These are phyloP conservation scores for Sussaba pulchella DNA, from an alignment of 2,888 invertebrate genomes.

Conservation along the genomic window DNA sequence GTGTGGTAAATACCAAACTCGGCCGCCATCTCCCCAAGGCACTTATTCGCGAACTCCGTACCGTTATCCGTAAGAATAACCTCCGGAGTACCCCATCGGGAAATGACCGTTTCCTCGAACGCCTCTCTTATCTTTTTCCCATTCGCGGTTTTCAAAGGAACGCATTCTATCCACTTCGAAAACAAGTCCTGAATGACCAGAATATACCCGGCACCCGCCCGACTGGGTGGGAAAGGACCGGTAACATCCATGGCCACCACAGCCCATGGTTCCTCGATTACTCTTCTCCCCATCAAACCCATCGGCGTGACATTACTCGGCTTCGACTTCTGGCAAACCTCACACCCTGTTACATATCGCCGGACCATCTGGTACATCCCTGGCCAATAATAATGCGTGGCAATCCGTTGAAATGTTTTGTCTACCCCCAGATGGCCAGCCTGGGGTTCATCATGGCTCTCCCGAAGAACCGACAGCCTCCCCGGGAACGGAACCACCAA, in stretches of 20 bases:
- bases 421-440: slow-evolving; percentile 68
- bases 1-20: slow-evolving; percentile 27
- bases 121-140: slow-evolving; percentile 50
- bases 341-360: slow-evolving; percentile 66
- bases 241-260: slow-evolving; percentile 66
- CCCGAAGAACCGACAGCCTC: slow-evolving; percentile 17
- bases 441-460: slow-evolving; percentile 56
- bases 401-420: slow-evolving; percentile 54
- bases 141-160: slow-evolving; percentile 65
- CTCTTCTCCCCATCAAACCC: slow-evolving; percentile 4
- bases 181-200: slow-evolving; percentile 70
- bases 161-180: slow-evolving; percentile 61
- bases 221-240: slow-evolving; percentile 66
- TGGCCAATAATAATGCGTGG: slow-evolving; percentile 69
- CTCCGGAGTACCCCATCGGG: slow-evolving; percentile 65
- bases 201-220: slow-evolving; percentile 54
- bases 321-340: slow-evolving; percentile 65
- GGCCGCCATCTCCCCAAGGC: not conserved
- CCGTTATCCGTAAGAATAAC: slow-evolving; percentile 71
- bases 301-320: slow-evolving; percentile 8
- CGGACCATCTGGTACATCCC: slow-evolving; percentile 58
- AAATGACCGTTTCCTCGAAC: slow-evolving; percentile 63
- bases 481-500: slow-evolving; percentile 63
- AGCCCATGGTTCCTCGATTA: slow-evolving; percentile 58
- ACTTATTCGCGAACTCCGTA: too few species aligned